Percentiles rank a stretch among this genome's conserved stretches.
phyloP scores from a whole-genome alignment of 2,888 invertebrate genomes.

The Polydesmus complanatus region DNA sequence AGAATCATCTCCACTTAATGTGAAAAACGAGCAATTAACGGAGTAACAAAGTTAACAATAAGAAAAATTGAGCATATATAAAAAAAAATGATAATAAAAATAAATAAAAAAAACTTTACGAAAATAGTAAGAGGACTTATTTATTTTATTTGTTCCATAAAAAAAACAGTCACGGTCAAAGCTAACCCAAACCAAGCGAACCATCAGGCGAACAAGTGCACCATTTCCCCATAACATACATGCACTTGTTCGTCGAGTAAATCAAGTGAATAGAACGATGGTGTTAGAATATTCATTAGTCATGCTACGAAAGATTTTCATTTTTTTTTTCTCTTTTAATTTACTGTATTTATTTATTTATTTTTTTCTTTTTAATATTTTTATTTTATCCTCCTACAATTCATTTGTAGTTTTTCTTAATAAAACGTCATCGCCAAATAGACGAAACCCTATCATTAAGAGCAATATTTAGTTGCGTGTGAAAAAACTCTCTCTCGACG shows the following conservation, averaged over 20 bases:
- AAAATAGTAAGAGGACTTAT: no score
- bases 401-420: background rate
- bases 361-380: no score
- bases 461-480: background rate
- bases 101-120: background rate
- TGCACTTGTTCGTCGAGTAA: background rate
- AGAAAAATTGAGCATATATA: background rate
- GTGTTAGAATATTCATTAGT: background rate
- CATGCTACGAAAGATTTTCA: background rate
- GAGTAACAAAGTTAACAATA: background rate
- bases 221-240: background rate
- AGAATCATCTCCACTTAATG: background rate
- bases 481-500: background rate
- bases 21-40: background rate
- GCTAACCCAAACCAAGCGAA: no score
- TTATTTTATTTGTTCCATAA: no score
- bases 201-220: no score
- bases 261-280: background rate
- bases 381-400: background rate
- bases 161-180: background rate
- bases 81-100: background rate
- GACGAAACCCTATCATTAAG: background rate
- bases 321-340: no score
- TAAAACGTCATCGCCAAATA: background rate
- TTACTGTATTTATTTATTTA: no score